phyloP scores from a whole-genome alignment of 2,113 vertebrate species.

The Pyrgilauda ruficollis region DNA sequence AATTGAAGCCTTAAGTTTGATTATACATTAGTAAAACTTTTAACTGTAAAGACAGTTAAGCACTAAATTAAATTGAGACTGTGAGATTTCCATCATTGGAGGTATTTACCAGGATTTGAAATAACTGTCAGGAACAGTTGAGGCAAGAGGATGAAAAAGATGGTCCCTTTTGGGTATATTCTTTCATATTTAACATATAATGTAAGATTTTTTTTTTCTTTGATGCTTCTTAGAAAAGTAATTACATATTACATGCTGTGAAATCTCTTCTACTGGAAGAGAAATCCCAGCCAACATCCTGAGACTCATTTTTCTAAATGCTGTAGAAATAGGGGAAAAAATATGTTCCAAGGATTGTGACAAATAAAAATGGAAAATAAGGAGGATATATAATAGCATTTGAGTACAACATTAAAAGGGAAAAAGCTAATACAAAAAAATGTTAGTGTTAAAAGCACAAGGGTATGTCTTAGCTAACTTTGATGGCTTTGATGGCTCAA shows the following conservation, averaged over 20 bases:
- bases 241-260: neutral
- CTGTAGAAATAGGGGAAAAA: neutral
- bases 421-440: neutral
- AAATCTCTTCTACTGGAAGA: neutral
- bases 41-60: neutral
- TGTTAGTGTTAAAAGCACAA: neutral
- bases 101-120: neutral
- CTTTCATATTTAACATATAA: neutral
- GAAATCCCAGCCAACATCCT: neutral
- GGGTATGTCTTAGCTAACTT: neutral
- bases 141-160: neutral
- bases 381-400: neutral
- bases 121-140: neutral
- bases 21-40: conserved; percentile 11
- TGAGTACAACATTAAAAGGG: neutral
- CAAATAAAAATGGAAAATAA: neutral
- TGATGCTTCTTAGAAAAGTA: neutral
- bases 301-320: neutral
- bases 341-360: neutral
- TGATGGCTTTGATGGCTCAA: neutral
- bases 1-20: neutral
- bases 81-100: neutral
- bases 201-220: neutral
- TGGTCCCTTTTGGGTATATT: neutral
- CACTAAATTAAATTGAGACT: neutral